phyloP scores from a whole-genome alignment of 2,888 invertebrate genomes.

The Matsumyia berberina region DNA sequence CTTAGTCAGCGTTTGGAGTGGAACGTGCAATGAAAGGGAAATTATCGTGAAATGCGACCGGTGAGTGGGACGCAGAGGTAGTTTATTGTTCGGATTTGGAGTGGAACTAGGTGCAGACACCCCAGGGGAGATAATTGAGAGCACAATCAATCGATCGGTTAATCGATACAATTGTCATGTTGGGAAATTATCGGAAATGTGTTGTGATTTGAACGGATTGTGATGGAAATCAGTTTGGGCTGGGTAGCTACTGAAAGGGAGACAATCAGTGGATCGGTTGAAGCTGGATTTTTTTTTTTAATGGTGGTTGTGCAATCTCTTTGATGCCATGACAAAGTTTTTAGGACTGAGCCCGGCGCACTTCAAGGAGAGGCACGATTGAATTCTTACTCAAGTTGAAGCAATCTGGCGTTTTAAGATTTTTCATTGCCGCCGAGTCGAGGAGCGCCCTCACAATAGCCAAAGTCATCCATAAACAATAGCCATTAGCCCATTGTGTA shows the following conservation, averaged over 20 bases:
- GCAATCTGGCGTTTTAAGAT: too few species aligned
- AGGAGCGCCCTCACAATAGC: too few species aligned
- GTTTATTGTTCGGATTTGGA: neutral
- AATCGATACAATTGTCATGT: constrained; percentile 33
- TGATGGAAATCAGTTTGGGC: neutral
- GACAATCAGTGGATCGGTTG: too few species aligned
- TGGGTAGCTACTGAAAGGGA: neutral
- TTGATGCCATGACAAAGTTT: too few species aligned
- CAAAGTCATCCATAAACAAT: too few species aligned
- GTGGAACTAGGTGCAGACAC: neutral
- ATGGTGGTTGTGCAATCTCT: too few species aligned
- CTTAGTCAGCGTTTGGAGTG: constrained; percentile 26
- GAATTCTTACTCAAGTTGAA: too few species aligned
- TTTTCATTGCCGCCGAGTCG: too few species aligned
- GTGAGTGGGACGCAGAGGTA: constrained; percentile 12
- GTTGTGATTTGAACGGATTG: constrained; percentile 25
- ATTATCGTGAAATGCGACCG: neutral
- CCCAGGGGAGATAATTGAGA: neutral
- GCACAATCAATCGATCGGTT: constrained; percentile 30
- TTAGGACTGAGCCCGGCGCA: too few species aligned
- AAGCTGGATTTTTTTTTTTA: too few species aligned
- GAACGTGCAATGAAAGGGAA: constrained; percentile 38
- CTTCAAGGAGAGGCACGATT: too few species aligned
- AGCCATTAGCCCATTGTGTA: too few species aligned
- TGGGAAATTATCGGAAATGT: constrained; percentile 28